Evolutionary conservation across 2,888 invertebrate species (phyloP), one percentile per base, ranked within the genome.

Genomic region (Thera britannica): DNA sequence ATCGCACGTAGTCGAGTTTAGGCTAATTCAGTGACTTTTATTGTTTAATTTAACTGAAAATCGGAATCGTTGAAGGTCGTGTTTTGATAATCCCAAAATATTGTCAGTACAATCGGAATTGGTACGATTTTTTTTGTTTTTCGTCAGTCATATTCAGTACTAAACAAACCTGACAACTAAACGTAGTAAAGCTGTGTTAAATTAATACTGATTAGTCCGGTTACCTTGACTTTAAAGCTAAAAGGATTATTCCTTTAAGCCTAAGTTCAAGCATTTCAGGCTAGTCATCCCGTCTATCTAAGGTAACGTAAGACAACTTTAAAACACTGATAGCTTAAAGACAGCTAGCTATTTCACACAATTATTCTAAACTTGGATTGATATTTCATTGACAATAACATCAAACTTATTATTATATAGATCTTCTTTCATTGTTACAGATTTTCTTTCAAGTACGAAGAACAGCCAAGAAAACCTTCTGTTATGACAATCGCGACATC

Each of bases 341-440:
- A 9, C 6, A 9, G 44, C 44, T 9, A 46, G 55, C 36, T 55
- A 55, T 55, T 58, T 58, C 48, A 59, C 38, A 46, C 7, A 46
- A 46, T 9, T 2, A 46, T 46, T 46, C 2, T 9, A 46, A 46
- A 46, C 23, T 7, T 11, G 5, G 12, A 12, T 23, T 23, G 23
- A 9, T 55, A 44, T 35, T 51, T 48, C 55, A 62, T 54, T 68
- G 58, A 62, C 49, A 58, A 34, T 51, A 49, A 59, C 23, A 49
- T 65, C 62, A 52, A 66, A 44, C 44, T 23, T 23, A 23, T 52
- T 41, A 36, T 9, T 2, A 62, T 60, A 71, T 67, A 41, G n/a
- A 65, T 72, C 73, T 80, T 82, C 74, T 79, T 77, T 69, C 65
- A 75, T 87, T 88, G 86, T 91, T 90, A 56, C 90, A 91, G 91